Base-by-base conservation (phyloP, 2,113 vertebrate species). In the Notothenia rossii region DNA sequence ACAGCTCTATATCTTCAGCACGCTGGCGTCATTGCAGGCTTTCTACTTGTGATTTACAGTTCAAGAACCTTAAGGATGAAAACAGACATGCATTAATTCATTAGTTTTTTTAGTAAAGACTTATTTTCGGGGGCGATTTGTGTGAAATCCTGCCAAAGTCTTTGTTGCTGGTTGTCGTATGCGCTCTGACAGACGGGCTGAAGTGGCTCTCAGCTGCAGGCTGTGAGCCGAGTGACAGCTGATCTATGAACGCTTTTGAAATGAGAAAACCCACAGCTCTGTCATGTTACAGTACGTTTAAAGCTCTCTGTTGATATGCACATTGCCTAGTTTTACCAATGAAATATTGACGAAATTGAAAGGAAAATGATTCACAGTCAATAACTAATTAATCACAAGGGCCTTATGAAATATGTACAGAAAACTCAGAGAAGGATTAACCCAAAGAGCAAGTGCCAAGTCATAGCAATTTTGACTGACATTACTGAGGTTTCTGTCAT, bases 231-330 rank as follows among this genome's bases (percentile, higher is more conserved):
- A 79, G 59, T 82, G 88, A 83, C 90, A 90, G 87, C 72, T 85
- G 67, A 86, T 88, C 90, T 79, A 22, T 59, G 62, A 85, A 79
- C 78, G 82, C 63, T 76, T 94, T 90, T 93, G 91, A 94, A 89
- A 91, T 92, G 85, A 87, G 84, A 91, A 90, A 83, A 83, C 7
- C 55, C 79, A n/a, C 59, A 69, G 60, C 71, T 79, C 69, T 56
- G 81, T 77, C 84, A 63, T 71, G 63, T 79, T 81, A 82, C 87
- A 84, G 89, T 84, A 68, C 18, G 40, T 77, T 75, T 64, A 78
- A 88, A 86, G 64, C 77, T 86, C 75, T 49, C 69, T 86, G 70
- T 77, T 72, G 63, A 71, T 68, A 22, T 68, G 51, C 62, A 43
- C 61, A 14, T 29, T 25, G 33, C 54, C 10, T 36, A 5, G 22